Conservation (phyloP, 2,797 vertebrate species). For the Cygnus olor region DNA sequence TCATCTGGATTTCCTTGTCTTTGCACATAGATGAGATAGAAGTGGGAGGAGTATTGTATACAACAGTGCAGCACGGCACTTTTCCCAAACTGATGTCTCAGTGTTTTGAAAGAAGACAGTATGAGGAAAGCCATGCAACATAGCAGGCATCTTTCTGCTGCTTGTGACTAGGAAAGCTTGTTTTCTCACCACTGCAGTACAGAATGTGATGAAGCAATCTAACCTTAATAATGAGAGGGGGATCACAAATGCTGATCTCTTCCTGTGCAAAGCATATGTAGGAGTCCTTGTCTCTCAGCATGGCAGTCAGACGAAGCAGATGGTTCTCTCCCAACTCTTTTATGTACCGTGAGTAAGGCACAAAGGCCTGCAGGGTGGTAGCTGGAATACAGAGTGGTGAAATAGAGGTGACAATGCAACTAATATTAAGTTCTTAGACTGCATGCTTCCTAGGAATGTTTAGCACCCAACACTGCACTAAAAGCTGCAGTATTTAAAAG, state of each 20-base stretch:
- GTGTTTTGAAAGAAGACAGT: not conserved
- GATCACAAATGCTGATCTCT: slow-evolving; percentile 76
- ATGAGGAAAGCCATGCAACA: not conserved
- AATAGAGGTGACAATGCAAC: not conserved
- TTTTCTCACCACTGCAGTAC: not conserved
- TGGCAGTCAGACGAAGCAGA: slow-evolving; percentile 79
- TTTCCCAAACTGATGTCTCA: not conserved
- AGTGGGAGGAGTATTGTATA: not conserved
- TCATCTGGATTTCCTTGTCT: not conserved
- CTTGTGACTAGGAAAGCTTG: not conserved
- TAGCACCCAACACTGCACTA: not conserved
- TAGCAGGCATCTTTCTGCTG: not conserved
- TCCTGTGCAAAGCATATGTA: slow-evolving; percentile 74
- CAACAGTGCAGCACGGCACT: not conserved
- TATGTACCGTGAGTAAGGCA: slow-evolving; percentile 77
- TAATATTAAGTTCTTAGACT: not conserved
- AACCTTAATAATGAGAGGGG: slow-evolving; percentile 77
- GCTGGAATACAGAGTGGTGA: slow-evolving; percentile 58
- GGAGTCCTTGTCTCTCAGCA: slow-evolving; percentile 56
- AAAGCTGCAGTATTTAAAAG: not conserved
- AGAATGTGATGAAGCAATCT: not conserved
- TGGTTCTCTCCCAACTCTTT: slow-evolving; percentile 63
- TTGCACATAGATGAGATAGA: not conserved
- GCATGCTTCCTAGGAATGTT: not conserved
- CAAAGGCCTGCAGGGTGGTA: not conserved